A percentile compares a stretch with the other conserved stretches of the same genome.
Conservation (phyloP, 2,797 vertebrate species). For the Pseudochaenichthys georgianus region DNA sequence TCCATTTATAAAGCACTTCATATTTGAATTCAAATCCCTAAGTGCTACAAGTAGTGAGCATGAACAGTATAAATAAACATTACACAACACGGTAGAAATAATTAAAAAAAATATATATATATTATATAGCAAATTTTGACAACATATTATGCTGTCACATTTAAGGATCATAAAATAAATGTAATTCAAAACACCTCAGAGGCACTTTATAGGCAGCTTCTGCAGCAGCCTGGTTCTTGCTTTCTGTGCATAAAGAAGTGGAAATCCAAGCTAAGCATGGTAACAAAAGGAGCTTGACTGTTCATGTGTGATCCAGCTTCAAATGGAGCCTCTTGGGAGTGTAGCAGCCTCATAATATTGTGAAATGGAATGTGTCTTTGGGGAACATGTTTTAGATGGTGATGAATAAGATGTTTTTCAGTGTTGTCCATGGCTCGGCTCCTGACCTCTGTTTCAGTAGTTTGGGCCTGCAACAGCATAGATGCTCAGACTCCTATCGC, state of each 20-base stretch:
- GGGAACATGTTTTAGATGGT: conserved; percentile 5
- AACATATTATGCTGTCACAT: conserved; percentile 24
- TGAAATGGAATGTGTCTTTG: not conserved
- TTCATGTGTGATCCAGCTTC: conserved; percentile 20
- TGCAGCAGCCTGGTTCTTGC: conserved; percentile 35
- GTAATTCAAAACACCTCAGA: conserved; percentile 28
- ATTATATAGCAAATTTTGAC: too few species aligned
- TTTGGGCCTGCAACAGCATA: conserved; percentile 17
- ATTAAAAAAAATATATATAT: too few species aligned
- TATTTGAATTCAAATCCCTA: too few species aligned
- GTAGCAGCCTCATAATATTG: conserved; percentile 12
- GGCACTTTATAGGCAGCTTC: conserved; percentile 31
- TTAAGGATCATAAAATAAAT: conserved; percentile 26
- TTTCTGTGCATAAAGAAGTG: conserved; percentile 44
- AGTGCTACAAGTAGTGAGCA: too few species aligned
- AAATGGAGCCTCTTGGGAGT: conserved; percentile 23
- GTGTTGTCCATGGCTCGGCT: not conserved
- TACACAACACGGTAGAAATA: too few species aligned
- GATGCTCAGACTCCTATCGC: not conserved
- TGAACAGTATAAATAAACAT: too few species aligned
- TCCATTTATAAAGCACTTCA: too few species aligned
- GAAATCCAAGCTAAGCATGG: conserved; percentile 31
- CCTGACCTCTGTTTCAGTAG: not conserved
- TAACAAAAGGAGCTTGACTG: conserved; percentile 30
- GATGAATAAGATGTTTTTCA: conserved; percentile 14